Percentiles rank a stretch among this genome's conserved stretches.
These are phyloP conservation scores for Eulimnadia texana DNA, from an alignment of 1,140 invertebrate species.

Conservation along the genomic window DNA sequence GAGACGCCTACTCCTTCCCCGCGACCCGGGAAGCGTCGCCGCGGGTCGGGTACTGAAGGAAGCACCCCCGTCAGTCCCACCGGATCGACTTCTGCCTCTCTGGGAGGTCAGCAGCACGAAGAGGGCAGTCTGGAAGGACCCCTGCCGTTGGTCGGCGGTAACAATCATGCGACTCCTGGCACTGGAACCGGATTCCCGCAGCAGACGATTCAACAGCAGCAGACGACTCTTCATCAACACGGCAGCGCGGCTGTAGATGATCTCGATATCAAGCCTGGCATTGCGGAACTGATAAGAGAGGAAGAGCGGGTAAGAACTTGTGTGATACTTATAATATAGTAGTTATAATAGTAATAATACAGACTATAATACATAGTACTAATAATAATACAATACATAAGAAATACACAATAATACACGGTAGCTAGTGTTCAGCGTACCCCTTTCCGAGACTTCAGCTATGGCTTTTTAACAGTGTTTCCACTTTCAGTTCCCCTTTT, in stretches of 20 bases:
- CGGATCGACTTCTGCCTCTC: constrained; percentile 1
- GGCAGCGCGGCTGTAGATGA: constrained; percentile 42
- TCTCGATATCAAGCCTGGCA: constrained; percentile 80
- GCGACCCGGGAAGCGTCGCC: constrained; percentile 17
- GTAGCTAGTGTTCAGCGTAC: no score
- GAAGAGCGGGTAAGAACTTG: constrained; percentile 83
- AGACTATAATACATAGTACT: no score
- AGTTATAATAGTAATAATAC: no score
- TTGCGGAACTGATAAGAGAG: constrained; percentile 87
- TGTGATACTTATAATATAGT: no score
- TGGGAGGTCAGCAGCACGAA: constrained; percentile 20
- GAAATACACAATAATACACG: no score
- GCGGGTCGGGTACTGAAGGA: constrained; percentile 14
- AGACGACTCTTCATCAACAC: constrained; percentile 21
- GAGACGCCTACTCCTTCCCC: constrained; percentile 20
- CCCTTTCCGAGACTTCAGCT: no score
- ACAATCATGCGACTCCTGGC: constrained; percentile 10
- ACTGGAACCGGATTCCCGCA: constrained; percentile 6
- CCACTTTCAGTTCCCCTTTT: no score
- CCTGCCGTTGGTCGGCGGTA: constrained; percentile 5
- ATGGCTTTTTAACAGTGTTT: no score
- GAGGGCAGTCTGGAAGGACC: constrained; percentile 14
- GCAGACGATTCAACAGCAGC: constrained; percentile 19
- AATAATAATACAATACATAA: no score
- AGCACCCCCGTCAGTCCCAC: not conserved